Percentiles rank a stretch among this genome's conserved stretches.
Evolutionary conservation across 2,797 vertebrate species (phyloP).

Genomic region (Fistularia commersonii): DNA sequence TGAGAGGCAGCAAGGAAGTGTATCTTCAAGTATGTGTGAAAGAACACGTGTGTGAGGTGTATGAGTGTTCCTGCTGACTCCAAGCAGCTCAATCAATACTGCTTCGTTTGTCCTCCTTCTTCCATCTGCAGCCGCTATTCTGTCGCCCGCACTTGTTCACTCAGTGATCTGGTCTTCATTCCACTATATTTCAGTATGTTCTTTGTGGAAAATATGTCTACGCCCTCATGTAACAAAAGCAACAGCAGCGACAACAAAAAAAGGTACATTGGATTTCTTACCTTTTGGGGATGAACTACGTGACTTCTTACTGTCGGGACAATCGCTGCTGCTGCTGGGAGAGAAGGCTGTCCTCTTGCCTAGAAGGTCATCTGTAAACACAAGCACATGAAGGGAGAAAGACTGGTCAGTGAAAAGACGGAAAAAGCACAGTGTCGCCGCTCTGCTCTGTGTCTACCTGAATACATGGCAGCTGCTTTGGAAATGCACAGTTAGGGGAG

Average conservation of each 20-base stretch:
- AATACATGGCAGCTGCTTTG: slow-evolving; percentile 45
- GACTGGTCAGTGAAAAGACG: slow-evolving; percentile 16
- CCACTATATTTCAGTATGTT: neutral
- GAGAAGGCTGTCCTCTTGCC: slow-evolving; percentile 93
- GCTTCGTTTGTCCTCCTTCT: no score
- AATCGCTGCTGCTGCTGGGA: slow-evolving; percentile 89
- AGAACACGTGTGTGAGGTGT: slow-evolving; percentile 5
- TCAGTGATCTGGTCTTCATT: slow-evolving; percentile 2
- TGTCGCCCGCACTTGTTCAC: slow-evolving; percentile 17
- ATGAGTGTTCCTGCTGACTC: slow-evolving; percentile 10
- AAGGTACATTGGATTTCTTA: slow-evolving; percentile 66
- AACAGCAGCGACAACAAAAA: slow-evolving; percentile 12
- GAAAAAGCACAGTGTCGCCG: slow-evolving; percentile 12
- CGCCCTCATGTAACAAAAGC: slow-evolving; percentile 1
- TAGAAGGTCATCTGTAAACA: slow-evolving; percentile 87
- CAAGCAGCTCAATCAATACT: slow-evolving; percentile 14
- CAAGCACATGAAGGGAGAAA: slow-evolving; percentile 20
- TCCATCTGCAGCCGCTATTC: slow-evolving; percentile 6
- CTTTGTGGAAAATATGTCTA: neutral
- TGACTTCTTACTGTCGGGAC: slow-evolving; percentile 94
- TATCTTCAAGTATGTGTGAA: slow-evolving; percentile 1
- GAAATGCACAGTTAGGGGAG: slow-evolving; percentile 34
- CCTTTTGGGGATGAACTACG: slow-evolving; percentile 94
- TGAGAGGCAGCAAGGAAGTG: neutral
- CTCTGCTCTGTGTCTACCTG: slow-evolving; percentile 48